Base-by-base conservation (phyloP, 2,888 invertebrate genomes). In the Sarcophaga variegata region DNA sequence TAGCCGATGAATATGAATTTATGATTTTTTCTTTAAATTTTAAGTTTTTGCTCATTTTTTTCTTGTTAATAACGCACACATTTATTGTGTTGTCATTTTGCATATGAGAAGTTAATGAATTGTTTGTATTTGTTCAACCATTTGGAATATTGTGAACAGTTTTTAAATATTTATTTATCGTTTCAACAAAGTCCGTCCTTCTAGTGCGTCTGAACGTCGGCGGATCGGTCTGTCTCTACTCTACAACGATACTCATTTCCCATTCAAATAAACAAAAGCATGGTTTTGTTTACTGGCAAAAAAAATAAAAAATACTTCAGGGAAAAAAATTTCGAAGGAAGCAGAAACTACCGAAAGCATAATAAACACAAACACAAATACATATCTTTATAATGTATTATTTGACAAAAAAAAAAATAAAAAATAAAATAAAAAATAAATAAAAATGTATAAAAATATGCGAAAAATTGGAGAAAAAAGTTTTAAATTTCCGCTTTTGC, bases 401-500 rank as follows among this genome's bases (percentile, higher is more conserved):
- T 80, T 81, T 25, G 75, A 77, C 63, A 77, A 74, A 80, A 66
- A 67, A 37, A 37, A 37, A 37, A 37, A 8, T 2, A 37, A 37
- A 8, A 37, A 37, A 37, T 8, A 8, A 37, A 37, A 8, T 37
- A 8, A 37, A 5, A 27, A 5, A 27, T 22, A 22, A 22, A 27
- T 5, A 27, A 27, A 27, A 27, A 27, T 27, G 25, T 27, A 37
- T 37, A 70, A 47, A 67, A 54, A 17, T 54, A 54, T 14, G 54
- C 54, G 17, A 54, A 54, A 14, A 14, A 54, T 17, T 12, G 17
- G 37, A 75, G 37, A 71, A 47, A 81, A 75, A 81, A 69, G 63
- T 64, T 85, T 81, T 37, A 86, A 82, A 79, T 86, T 83, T 86
- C 79, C 66, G 79, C 79, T 75, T 74, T 27, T 59, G 27, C 59